Conservation (phyloP, 2,888 invertebrate species). For the Eudemis profundana region DNA sequence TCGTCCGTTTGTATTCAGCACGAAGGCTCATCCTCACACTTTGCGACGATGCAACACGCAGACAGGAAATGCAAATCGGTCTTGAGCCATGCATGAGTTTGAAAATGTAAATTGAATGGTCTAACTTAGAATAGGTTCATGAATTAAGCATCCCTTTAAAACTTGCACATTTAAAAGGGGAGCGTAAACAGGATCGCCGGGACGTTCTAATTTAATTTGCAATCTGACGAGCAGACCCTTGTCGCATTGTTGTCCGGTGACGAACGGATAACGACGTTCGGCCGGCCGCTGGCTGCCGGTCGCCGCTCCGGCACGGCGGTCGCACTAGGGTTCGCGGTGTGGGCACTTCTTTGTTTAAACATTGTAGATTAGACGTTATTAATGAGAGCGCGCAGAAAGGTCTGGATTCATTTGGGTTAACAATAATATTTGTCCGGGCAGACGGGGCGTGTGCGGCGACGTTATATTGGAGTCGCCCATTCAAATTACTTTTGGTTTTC, state of each 20-base stretch:
- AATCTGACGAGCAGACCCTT: constrained; percentile 70
- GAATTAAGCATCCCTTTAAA: constrained; percentile 78
- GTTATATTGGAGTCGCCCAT: constrained; percentile 13
- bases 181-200: constrained; percentile 67
- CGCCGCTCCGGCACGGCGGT: constrained; percentile 42
- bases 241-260: constrained; percentile 61
- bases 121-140: constrained; percentile 76
- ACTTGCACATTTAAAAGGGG: constrained; percentile 74
- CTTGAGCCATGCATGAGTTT: constrained; percentile 67
- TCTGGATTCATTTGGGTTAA: constrained; percentile 59
- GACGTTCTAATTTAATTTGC: constrained; percentile 77
- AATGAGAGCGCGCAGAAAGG: constrained; percentile 64
- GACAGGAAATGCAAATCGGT: constrained; percentile 71
- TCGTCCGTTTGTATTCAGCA: constrained; percentile 14
- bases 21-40: constrained; percentile 53
- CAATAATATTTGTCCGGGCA: constrained; percentile 58
- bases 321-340: constrained; percentile 53
- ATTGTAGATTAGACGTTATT: constrained; percentile 69
- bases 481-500: constrained; percentile 24
- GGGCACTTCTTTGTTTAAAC: constrained; percentile 64
- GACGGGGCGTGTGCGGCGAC: constrained; percentile 23
- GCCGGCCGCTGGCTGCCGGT: constrained; percentile 48
- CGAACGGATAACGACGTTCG: constrained; percentile 68
- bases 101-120: constrained; percentile 81
- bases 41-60: constrained; percentile 67